phyloP scores from a whole-genome alignment of 2,113 vertebrate genomes.

The Rutilus rutilus region DNA sequence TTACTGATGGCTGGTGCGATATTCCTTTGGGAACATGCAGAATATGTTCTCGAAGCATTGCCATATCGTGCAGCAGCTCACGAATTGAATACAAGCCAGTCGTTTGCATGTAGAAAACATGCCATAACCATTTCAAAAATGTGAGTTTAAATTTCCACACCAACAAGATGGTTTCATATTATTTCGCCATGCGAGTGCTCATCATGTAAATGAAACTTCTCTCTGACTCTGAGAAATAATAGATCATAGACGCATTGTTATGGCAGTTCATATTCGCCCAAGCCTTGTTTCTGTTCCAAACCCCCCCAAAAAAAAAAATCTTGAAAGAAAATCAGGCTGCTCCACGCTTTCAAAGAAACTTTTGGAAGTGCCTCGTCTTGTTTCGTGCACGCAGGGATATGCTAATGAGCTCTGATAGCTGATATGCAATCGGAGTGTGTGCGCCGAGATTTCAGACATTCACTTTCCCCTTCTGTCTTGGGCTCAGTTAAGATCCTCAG shows the following conservation, averaged over 20 bases:
- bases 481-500: constrained; percentile 20
- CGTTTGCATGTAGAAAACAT: not conserved
- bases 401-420: constrained; percentile 20
- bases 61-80: not conserved
- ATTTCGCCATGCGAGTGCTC: not conserved
- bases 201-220: constrained; percentile 27
- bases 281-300: constrained; percentile 33
- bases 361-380: constrained; percentile 39
- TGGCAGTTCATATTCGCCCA: constrained; percentile 49
- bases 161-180: not conserved
- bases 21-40: constrained; percentile 6
- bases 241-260: constrained; percentile 39
- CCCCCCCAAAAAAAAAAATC: constrained; percentile 39
- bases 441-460: not conserved
- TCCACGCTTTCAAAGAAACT: constrained; percentile 29
- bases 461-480: constrained; percentile 3
- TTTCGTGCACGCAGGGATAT: constrained; percentile 16
- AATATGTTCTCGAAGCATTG: not conserved
- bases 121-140: not conserved
- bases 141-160: not conserved
- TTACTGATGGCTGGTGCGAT: constrained; percentile 28
- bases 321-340: constrained; percentile 25
- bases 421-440: constrained; percentile 3
- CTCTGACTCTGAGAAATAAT: constrained; percentile 10
- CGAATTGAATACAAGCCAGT: not conserved